Evolutionary conservation across 1,140 invertebrate species (phyloP).

Genomic region (Pseudoatta argentina): DNA sequence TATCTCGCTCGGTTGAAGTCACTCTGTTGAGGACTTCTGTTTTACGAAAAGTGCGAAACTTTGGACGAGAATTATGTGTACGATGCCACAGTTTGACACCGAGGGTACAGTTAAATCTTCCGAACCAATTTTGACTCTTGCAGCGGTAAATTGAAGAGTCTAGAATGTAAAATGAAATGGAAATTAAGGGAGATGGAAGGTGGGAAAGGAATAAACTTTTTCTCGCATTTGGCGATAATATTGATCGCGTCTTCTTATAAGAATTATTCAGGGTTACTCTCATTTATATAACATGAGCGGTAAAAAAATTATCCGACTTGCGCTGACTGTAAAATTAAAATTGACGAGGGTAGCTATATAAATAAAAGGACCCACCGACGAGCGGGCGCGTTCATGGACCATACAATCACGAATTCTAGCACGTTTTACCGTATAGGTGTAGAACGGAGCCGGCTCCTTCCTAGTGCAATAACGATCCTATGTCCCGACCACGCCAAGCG

Average conservation of each 20-base stretch:
- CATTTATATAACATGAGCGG: constrained; percentile 25
- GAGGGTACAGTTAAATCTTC: background rate
- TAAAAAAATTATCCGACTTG: background rate
- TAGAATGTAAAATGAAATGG: background rate
- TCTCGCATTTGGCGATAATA: background rate
- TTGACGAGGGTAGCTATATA: constrained; percentile 26
- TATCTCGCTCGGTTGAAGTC: constrained; percentile 42
- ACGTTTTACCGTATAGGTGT: constrained; percentile 18
- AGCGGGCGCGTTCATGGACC: background rate
- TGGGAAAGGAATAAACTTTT: background rate
- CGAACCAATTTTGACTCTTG: background rate
- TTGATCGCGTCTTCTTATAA: background rate
- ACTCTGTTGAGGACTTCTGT: constrained; percentile 30
- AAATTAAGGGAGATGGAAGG: background rate
- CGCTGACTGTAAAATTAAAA: constrained; percentile 13
- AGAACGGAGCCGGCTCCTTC: constrained; percentile 51
- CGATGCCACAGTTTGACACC: background rate
- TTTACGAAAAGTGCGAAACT: constrained; percentile 33
- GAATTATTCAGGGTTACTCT: background rate
- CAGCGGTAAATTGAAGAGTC: background rate
- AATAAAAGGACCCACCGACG: constrained; percentile 27
- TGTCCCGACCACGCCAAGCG: background rate
- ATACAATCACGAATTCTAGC: constrained; percentile 31
- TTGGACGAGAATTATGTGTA: background rate
- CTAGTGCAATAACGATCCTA: constrained; percentile 67